Percentiles rank a stretch among this genome's conserved stretches.
Evolutionary conservation across 1,140 invertebrate species (phyloP).

Genomic region (Caenorhabditis tropicalis): DNA sequence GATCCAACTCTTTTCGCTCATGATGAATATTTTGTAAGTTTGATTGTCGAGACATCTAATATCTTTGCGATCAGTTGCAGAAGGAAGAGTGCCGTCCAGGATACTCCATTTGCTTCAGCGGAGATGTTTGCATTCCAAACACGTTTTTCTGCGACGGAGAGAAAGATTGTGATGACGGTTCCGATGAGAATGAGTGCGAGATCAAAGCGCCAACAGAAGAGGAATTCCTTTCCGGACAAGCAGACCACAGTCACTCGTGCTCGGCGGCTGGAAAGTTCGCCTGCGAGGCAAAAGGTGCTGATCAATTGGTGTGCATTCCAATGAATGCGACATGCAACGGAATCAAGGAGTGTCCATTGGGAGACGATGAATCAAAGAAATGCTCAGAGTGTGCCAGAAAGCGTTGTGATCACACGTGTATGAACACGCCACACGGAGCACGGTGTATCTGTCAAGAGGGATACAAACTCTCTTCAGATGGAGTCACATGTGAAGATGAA

Average conservation of each 20-base stretch:
- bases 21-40: neutral
- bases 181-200: slow-evolving; percentile 33
- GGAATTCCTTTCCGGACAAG: neutral
- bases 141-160: slow-evolving; percentile 47
- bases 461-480: slow-evolving; percentile 18
- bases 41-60: neutral
- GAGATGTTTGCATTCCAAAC: slow-evolving; percentile 44
- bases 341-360: slow-evolving; percentile 42
- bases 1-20: neutral
- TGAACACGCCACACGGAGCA: neutral
- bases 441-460: slow-evolving; percentile 34
- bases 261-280: slow-evolving; percentile 3
- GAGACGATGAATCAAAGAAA: slow-evolving; percentile 43
- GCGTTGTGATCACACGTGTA: slow-evolving; percentile 26
- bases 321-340: slow-evolving; percentile 47
- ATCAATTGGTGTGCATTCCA: slow-evolving; percentile 1
- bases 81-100: neutral
- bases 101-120: neutral
- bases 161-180: slow-evolving; percentile 44
- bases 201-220: neutral
- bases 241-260: neutral
- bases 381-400: slow-evolving; percentile 39
- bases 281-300: neutral
- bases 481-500: slow-evolving; percentile 36
- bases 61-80: neutral